These are phyloP conservation scores for Trogon melanurus DNA, from an alignment of 2,113 vertebrate species.

Conservation along the genomic window DNA sequence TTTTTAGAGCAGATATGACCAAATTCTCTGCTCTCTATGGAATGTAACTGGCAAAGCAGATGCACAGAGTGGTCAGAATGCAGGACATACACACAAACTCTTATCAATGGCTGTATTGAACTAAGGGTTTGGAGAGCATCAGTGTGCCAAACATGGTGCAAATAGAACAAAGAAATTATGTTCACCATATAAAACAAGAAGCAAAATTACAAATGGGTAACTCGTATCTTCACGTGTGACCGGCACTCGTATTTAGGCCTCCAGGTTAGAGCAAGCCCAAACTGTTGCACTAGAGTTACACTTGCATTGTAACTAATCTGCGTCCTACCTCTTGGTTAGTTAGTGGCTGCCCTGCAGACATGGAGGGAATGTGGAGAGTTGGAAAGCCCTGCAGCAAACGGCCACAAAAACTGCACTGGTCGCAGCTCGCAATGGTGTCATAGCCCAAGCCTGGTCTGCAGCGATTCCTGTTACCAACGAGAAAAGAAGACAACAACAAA, in stretches of 20 bases:
- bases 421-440: neutral
- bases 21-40: neutral
- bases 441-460: neutral
- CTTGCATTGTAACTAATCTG: neutral
- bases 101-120: neutral
- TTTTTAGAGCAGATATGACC: neutral
- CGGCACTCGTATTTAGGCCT: neutral
- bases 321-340: neutral
- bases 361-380: neutral
- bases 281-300: neutral
- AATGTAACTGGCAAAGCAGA: neutral
- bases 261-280: neutral
- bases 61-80: neutral
- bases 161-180: neutral
- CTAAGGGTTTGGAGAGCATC: neutral
- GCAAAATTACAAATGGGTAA: neutral
- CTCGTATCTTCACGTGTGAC: neutral
- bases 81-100: accelerated
- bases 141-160: neutral
- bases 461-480: neutral
- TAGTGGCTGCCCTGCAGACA: neutral
- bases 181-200: neutral
- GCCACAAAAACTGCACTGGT: neutral
- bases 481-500: neutral
- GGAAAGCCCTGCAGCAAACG: neutral